Percentiles rank a stretch among this genome's conserved stretches.
Conservation (phyloP, 2,888 invertebrate species). For the Archips xylosteana region DNA sequence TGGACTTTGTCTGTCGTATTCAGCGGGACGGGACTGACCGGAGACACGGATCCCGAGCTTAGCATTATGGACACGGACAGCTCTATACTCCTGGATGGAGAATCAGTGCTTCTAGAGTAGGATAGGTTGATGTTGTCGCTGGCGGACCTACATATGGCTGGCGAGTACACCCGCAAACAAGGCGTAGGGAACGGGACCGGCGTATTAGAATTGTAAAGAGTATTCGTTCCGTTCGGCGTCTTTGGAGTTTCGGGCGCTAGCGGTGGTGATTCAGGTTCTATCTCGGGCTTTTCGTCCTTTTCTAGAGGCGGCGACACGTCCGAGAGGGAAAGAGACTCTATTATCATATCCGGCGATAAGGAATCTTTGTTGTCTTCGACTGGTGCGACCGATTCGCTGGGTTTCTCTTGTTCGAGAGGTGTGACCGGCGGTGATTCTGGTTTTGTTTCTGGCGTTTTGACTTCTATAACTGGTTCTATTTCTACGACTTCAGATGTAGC, state of each 20-base stretch:
- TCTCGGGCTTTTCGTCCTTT: slow-evolving; percentile 53
- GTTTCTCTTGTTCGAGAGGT: slow-evolving; percentile 47
- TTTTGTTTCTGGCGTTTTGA: neutral
- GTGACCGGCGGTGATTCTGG: slow-evolving; percentile 43
- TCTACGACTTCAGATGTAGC: slow-evolving; percentile 39
- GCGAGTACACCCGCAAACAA: slow-evolving; percentile 67
- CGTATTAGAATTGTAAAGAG: slow-evolving; percentile 44
- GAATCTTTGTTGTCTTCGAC: slow-evolving; percentile 46
- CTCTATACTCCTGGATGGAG: slow-evolving; percentile 63
- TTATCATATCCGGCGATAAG: slow-evolving; percentile 54
- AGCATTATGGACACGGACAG: slow-evolving; percentile 58
- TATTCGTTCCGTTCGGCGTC: slow-evolving; percentile 45
- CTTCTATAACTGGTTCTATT: neutral
- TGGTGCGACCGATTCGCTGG: slow-evolving; percentile 47
- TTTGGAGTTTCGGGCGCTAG: slow-evolving; percentile 62
- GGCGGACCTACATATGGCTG: slow-evolving; percentile 78
- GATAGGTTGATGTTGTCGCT: slow-evolving; percentile 73
- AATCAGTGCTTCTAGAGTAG: slow-evolving; percentile 59
- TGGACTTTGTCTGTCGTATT: slow-evolving; percentile 88
- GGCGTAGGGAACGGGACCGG: slow-evolving; percentile 53
- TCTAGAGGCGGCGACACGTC: slow-evolving; percentile 69
- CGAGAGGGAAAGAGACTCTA: slow-evolving; percentile 64
- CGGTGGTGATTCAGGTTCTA: slow-evolving; percentile 66
- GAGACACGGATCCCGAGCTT: slow-evolving; percentile 65
- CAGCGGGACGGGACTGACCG: slow-evolving; percentile 72